These are phyloP conservation scores for Copidosoma floridanum DNA, from an alignment of 1,140 invertebrate genomes.

Conservation along the genomic window DNA sequence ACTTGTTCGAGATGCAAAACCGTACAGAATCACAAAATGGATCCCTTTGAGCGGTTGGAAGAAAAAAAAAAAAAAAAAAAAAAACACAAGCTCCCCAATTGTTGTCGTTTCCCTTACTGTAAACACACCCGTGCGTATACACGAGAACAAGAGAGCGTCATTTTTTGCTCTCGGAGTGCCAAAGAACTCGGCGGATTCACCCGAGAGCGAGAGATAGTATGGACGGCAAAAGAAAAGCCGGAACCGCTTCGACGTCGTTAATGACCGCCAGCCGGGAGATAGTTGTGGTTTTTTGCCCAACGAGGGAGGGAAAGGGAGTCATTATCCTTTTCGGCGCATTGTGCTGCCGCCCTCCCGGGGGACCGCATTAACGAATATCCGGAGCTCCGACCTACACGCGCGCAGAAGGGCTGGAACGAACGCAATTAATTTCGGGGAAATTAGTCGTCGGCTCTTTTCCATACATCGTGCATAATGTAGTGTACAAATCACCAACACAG, in stretches of 20 bases:
- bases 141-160: no score
- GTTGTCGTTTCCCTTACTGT: no score
- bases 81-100: no score
- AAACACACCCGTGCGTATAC: no score
- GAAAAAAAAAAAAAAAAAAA: no score
- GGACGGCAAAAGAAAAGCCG: not conserved
- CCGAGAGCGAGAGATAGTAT: slow-evolving; percentile 6
- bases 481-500: no score
- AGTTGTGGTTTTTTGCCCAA: not conserved
- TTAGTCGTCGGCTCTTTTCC: slow-evolving; percentile 17
- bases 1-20: no score
- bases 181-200: no score
- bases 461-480: no score
- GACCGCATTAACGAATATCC: slow-evolving; percentile 9
- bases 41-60: no score
- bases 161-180: no score
- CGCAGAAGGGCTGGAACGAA: slow-evolving; percentile 25
- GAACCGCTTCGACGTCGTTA: slow-evolving; percentile 17
- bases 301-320: not conserved
- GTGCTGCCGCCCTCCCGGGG: not conserved
- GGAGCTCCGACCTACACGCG: slow-evolving; percentile 1
- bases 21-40: no score
- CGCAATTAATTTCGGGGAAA: slow-evolving; percentile 33
- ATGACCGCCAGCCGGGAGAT: slow-evolving; percentile 9
- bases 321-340: slow-evolving; percentile 15